Base-by-base conservation (phyloP, 1,140 invertebrate genomes). In the Rhopalosiphum padi region DNA sequence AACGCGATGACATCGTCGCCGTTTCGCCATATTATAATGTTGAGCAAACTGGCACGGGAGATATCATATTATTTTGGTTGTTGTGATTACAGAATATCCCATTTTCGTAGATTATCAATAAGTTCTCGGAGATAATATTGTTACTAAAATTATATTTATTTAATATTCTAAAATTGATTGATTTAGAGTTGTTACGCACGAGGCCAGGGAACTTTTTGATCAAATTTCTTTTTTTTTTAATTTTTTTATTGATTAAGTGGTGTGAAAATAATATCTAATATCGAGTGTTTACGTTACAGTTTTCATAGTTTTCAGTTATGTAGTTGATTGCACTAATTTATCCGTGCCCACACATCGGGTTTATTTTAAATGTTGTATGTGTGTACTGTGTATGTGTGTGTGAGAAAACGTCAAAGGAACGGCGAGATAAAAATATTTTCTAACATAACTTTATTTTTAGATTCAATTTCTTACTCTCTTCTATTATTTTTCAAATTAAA, bases 401-500 rank as follows among this genome's bases (percentile, higher is more conserved):
- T 60, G 55, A 60, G 8, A 60, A 1, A 41, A 41, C 41, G 7
- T 3, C 55, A 55, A 30, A 8, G 55, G 8, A 30, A 60, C 9
- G 25, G 3, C 11, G 60, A 68, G 30, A 3, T 68, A 30, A 30
- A 30, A 60, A 25, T 25, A 15, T 30, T 68, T 68, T 77, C 60
- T n/a, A n/a, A 30, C 60, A 68, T 68, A 30, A 30, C 30, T 77
- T 15, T 30, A n/a, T 68, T 68, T 68, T 68, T 35, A 3, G 30
- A n/a, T 77, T 77, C 60, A 18, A 68, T 68, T 68, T 68, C 30
- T n/a, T 77, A 6, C 30, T 5, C 3, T 5, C 9, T 18, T n/a
- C 60, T 77, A 18, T 77, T 77, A 77, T 77, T 77, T 77, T 77
- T 77, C n/a, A 77, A n/a, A n/a, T 77, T 68, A 68, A 68, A 68